A percentile compares a stretch with the other conserved stretches of the same genome.
These are phyloP conservation scores for Drosophila rellima DNA, from an alignment of 2,888 invertebrate genomes.

Conservation along the genomic window DNA sequence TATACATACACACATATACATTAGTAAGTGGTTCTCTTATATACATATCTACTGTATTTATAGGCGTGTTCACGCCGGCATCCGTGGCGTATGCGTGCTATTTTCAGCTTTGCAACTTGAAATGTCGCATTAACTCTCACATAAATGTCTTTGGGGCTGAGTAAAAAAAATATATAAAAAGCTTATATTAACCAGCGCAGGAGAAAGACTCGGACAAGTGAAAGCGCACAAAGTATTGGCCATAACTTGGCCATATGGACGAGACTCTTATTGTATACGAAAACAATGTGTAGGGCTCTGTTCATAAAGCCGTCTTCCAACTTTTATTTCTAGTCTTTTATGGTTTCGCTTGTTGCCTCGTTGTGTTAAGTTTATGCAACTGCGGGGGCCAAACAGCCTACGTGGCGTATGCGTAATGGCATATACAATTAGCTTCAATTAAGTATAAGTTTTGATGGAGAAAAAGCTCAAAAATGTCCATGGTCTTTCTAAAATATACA, in stretches of 20 bases:
- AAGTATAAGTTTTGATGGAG: not conserved
- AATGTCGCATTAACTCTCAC: constrained; percentile 63
- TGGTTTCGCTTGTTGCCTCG: constrained; percentile 41
- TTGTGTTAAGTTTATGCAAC: constrained; percentile 34
- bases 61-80: constrained; percentile 57
- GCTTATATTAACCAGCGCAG: constrained; percentile 37
- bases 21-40: constrained; percentile 11
- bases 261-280: constrained; percentile 1
- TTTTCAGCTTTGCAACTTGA: constrained; percentile 67
- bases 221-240: constrained; percentile 39
- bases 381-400: constrained; percentile 17
- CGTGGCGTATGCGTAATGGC: constrained; percentile 52
- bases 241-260: constrained; percentile 50
- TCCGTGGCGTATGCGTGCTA: constrained; percentile 82
- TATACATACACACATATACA: constrained; percentile 5
- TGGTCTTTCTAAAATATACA: not conserved
- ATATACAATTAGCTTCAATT: constrained; percentile 29
- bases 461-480: not conserved
- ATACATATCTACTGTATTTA: constrained; percentile 44
- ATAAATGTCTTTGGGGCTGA: constrained; percentile 33
- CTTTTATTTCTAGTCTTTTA: constrained; percentile 30
- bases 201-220: constrained; percentile 41
- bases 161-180: constrained; percentile 1
- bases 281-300: not conserved
- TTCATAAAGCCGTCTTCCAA: constrained; percentile 30